These are phyloP conservation scores for Epinotia brunnichana DNA, from an alignment of 2,888 invertebrate species.

Conservation along the genomic window DNA sequence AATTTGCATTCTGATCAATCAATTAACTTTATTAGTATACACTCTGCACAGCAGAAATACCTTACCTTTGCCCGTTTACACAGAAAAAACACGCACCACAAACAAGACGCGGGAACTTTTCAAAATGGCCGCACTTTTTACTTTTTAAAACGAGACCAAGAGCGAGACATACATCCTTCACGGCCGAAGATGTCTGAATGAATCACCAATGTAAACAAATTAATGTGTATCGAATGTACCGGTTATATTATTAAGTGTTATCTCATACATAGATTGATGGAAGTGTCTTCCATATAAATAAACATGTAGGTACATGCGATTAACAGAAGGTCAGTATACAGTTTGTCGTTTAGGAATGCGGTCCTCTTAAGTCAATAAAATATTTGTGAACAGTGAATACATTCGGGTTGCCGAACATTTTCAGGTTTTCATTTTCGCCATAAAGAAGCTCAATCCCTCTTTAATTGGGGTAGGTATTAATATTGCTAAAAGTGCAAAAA, in stretches of 20 bases:
- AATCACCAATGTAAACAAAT: constrained; percentile 36
- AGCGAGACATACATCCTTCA: constrained; percentile 19
- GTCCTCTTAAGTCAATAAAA: not conserved
- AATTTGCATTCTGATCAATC: not conserved
- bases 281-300: constrained; percentile 21
- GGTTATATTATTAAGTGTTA: constrained; percentile 30
- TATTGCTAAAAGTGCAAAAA: no score
- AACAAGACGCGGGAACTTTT: constrained; percentile 28
- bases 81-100: not conserved
- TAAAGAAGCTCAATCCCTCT: no score
- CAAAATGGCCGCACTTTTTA: constrained; percentile 26
- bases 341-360: constrained; percentile 7
- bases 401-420: not conserved
- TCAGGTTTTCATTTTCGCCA: not conserved
- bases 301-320: constrained; percentile 13
- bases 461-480: no score
- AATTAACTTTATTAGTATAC: not conserved
- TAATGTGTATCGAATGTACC: constrained; percentile 26
- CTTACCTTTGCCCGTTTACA: not conserved
- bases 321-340: constrained; percentile 9
- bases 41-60: not conserved
- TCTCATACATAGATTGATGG: constrained; percentile 22
- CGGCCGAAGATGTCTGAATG: constrained; percentile 12
- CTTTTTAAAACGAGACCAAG: constrained; percentile 30
- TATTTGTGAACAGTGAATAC: not conserved